These are phyloP conservation scores for Diaperis boleti DNA, from an alignment of 2,888 invertebrate genomes.

Conservation along the genomic window DNA sequence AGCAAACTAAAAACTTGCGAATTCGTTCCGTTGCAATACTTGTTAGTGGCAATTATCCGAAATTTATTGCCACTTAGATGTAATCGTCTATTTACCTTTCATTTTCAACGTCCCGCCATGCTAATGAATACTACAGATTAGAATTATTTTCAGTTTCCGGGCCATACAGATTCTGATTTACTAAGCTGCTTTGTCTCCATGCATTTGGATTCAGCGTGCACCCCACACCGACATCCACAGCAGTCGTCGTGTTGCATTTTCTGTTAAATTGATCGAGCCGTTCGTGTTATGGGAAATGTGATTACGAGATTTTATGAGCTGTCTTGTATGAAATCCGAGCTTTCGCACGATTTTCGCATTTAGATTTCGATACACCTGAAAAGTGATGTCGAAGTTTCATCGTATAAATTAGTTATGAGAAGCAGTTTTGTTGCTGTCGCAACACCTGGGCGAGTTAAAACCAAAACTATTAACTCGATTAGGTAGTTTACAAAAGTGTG, in stretches of 20 bases:
- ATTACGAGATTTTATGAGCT: slow-evolving; percentile 51
- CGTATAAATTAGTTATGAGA: too few relatives aligned
- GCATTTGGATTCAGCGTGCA: slow-evolving; percentile 43
- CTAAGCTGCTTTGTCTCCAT: slow-evolving; percentile 21
- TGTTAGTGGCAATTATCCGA: not conserved
- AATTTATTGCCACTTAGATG: slow-evolving; percentile 6
- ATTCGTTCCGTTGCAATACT: not conserved
- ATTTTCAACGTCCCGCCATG: not conserved
- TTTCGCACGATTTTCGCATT: slow-evolving; percentile 32
- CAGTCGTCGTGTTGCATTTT: slow-evolving; percentile 44
- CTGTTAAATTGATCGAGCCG: slow-evolving; percentile 47
- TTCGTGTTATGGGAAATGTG: slow-evolving; percentile 51
- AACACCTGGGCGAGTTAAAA: too few relatives aligned
- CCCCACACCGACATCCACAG: slow-evolving; percentile 33
- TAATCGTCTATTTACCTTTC: not conserved
- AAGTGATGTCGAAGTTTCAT: too few relatives aligned
- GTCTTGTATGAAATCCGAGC: slow-evolving; percentile 29
- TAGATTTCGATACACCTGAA: too few relatives aligned
- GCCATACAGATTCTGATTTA: slow-evolving; percentile 17
- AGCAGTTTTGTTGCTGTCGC: too few relatives aligned
- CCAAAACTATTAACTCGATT: too few relatives aligned
- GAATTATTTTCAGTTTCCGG: slow-evolving; percentile 20
- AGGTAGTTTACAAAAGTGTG: too few relatives aligned
- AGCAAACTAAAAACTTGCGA: too few relatives aligned
- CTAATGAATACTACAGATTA: slow-evolving; percentile 4